phyloP scores from a whole-genome alignment of 2,888 invertebrate species.

The Phaedon cochleariae region DNA sequence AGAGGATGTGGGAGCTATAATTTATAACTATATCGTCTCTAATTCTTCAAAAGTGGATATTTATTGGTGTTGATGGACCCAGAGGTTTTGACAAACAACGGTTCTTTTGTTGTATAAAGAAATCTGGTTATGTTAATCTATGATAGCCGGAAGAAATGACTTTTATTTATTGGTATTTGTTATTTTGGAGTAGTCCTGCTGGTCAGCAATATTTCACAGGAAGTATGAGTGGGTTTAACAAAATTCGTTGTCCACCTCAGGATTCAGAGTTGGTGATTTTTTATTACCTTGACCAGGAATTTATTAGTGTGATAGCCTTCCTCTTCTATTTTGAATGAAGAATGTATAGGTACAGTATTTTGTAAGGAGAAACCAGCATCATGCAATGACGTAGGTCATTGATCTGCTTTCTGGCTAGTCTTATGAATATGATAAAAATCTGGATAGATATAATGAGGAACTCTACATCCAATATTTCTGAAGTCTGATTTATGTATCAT shows the following conservation, averaged over 20 bases:
- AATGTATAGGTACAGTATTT: too few relatives aligned
- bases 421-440: too few relatives aligned
- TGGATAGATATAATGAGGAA: too few relatives aligned
- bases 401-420: too few relatives aligned
- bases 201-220: neutral
- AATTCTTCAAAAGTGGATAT: constrained; percentile 12
- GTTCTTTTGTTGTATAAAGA: neutral
- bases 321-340: too few relatives aligned
- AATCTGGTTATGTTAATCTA: constrained; percentile 11
- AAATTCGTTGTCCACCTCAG: neutral
- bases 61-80: constrained; percentile 12
- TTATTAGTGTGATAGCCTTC: too few relatives aligned
- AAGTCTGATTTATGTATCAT: too few relatives aligned
- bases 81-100: constrained; percentile 11
- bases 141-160: neutral
- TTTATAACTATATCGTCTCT: constrained; percentile 24
- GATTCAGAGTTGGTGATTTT: too few relatives aligned
- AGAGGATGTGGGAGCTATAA: constrained; percentile 23
- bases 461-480: too few relatives aligned
- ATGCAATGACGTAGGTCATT: too few relatives aligned
- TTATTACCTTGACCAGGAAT: too few relatives aligned
- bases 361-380: too few relatives aligned
- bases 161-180: neutral
- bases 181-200: neutral
- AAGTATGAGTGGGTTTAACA: neutral